These are phyloP conservation scores for Actias luna DNA, from an alignment of 2,888 invertebrate species.

Conservation along the genomic window DNA sequence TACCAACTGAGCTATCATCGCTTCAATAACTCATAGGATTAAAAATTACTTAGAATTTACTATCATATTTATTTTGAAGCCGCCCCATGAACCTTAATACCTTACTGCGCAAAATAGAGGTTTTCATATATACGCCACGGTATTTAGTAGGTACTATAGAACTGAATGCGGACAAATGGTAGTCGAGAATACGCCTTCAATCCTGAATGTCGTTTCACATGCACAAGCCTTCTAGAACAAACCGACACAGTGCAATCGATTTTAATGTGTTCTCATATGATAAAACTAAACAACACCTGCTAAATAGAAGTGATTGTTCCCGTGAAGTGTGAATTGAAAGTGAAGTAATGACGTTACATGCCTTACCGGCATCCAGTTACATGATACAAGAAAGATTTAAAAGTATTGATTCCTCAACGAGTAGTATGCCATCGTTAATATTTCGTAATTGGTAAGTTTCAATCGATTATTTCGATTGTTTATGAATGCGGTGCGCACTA, in stretches of 20 bases:
- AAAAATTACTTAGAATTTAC: no score
- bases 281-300: conserved; percentile 53
- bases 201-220: conserved; percentile 71
- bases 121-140: conserved; percentile 28
- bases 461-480: conserved; percentile 20
- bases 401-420: conserved; percentile 66
- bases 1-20: no score
- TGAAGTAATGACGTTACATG: conserved; percentile 81
- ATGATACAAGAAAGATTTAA: conserved; percentile 74
- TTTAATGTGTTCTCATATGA: conserved; percentile 53
- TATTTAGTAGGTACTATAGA: conserved; percentile 41
- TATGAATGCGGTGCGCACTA: not conserved
- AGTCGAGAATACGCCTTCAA: conserved; percentile 54
- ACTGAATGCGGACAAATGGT: conserved; percentile 49
- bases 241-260: conserved; percentile 38
- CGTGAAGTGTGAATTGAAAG: conserved; percentile 63
- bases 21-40: no score
- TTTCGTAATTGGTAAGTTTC: conserved; percentile 84
- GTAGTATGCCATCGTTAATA: conserved; percentile 84
- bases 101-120: conserved; percentile 45
- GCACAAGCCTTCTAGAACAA: conserved; percentile 42
- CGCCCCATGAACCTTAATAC: not conserved
- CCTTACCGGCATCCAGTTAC: conserved; percentile 71
- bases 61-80: not conserved
- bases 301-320: conserved; percentile 43